Conservation (phyloP, 53 echinoderm and acorn worm species). For the Paracentrotus lividus region DNA sequence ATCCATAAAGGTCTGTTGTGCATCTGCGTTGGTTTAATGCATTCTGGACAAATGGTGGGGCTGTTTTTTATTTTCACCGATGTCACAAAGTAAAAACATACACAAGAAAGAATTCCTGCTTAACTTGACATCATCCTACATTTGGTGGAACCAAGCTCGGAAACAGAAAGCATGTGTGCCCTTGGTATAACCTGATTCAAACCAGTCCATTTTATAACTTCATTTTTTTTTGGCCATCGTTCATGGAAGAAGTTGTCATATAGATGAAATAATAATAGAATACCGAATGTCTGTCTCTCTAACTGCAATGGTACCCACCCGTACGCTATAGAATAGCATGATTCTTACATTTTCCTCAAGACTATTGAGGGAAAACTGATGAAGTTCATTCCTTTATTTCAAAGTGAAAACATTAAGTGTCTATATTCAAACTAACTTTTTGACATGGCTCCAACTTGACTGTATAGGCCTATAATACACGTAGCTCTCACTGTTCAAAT, state of each 20-base stretch:
- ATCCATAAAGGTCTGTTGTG: neutral
- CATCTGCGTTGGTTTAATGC: neutral
- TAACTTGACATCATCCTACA: slow-evolving; percentile 2
- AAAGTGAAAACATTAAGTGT: too few relatives aligned
- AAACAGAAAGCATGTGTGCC: slow-evolving; percentile 47
- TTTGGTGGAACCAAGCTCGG: neutral
- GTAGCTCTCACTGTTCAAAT: too few relatives aligned
- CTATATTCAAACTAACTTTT: too few relatives aligned
- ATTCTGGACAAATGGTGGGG: slow-evolving; percentile 14
- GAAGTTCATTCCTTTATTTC: too few relatives aligned
- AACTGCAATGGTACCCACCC: too few relatives aligned
- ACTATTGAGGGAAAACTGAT: too few relatives aligned
- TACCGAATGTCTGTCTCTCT: neutral
- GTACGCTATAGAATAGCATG: too few relatives aligned
- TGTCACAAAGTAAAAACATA: neutral
- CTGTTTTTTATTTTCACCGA: slow-evolving; percentile 21
- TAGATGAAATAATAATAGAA: neutral
- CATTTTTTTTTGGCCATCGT: neutral
- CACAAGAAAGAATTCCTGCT: slow-evolving; percentile 10
- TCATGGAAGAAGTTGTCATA: neutral
- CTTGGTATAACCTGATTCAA: neutral
- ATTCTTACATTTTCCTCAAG: too few relatives aligned
- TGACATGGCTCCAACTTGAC: too few relatives aligned
- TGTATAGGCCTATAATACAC: too few relatives aligned
- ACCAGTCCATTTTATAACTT: neutral